Evolutionary conservation across 1,140 invertebrate species (phyloP).

Genomic region (Drosophila arizonae): DNA sequence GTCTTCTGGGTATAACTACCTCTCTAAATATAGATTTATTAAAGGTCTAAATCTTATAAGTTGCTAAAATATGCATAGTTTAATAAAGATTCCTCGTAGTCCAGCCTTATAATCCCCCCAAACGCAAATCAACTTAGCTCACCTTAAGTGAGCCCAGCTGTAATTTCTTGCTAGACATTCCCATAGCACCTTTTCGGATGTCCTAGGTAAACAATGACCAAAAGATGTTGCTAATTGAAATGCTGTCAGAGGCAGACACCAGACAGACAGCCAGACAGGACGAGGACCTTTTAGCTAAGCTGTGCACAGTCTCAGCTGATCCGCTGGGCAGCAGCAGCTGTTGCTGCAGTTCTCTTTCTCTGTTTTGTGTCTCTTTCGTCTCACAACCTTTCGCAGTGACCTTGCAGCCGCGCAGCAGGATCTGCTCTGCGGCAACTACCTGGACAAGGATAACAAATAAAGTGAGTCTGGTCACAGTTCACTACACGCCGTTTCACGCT

Average conservation of each 20-base stretch:
- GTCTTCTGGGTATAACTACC: too few species aligned
- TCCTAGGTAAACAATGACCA: constrained; percentile 5
- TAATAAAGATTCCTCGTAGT: too few species aligned
- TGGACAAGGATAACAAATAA: constrained; percentile 27
- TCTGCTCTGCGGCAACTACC: constrained; percentile 37
- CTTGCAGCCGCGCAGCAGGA: constrained; percentile 32
- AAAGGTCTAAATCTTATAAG: too few species aligned
- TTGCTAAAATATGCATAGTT: not conserved
- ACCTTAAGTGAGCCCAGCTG: not conserved
- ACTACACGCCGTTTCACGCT: constrained; percentile 41
- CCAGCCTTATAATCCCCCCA: too few species aligned
- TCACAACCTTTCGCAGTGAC: constrained; percentile 32
- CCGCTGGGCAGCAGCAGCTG: constrained; percentile 30
- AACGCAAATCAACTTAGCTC: not conserved
- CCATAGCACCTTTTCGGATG: not conserved
- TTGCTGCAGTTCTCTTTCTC: constrained; percentile 17
- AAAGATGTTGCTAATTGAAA: constrained; percentile 14
- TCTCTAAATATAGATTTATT: too few species aligned
- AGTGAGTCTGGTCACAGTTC: not conserved
- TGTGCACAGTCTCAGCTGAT: constrained; percentile 54
- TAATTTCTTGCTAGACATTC: not conserved
- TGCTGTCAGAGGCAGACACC: not conserved
- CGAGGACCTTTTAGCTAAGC: constrained; percentile 27
- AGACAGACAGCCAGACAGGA: not conserved
- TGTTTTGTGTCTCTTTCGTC: not conserved